phyloP scores from a whole-genome alignment of 2,113 vertebrate species.

The Zootoca vivipara region DNA sequence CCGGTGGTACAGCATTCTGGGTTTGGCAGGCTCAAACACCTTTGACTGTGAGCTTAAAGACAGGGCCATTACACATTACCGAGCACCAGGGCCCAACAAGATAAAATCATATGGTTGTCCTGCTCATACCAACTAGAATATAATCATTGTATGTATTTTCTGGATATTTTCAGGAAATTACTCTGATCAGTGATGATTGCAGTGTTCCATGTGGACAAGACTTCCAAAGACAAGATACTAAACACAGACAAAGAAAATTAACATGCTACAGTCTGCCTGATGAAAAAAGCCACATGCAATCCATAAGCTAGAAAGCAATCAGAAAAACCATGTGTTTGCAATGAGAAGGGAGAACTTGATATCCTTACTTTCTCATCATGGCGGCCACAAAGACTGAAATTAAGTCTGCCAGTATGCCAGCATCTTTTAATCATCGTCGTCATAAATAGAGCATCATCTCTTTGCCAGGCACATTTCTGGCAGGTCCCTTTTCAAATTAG shows the following conservation, averaged over 20 bases:
- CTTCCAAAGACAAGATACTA: neutral
- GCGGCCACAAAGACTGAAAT: conserved; percentile 33
- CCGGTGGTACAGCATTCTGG: no score
- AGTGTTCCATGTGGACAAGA: neutral
- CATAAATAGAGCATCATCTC: neutral
- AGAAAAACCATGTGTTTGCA: conserved; percentile 25
- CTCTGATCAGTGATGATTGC: neutral
- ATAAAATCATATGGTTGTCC: neutral
- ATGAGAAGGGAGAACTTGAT: conserved; percentile 27
- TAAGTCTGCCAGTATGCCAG: conserved; percentile 1
- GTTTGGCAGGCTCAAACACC: no score
- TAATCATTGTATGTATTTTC: neutral
- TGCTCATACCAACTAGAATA: neutral
- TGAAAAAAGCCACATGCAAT: conserved; percentile 29
- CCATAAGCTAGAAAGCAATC: conserved; percentile 24
- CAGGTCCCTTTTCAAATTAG: neutral
- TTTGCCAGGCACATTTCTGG: conserved; percentile 17
- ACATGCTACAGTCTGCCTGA: neutral
- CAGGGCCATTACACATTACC: no score
- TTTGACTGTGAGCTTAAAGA: no score
- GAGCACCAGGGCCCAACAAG: no score
- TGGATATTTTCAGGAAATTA: neutral
- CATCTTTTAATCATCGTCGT: conserved; percentile 13
- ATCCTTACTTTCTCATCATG: conserved; percentile 11
- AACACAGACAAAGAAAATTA: neutral